Evolutionary conservation across 2,888 invertebrate species (phyloP), one percentile per base, ranked within the genome.

Genomic region (Pycnomerus fuliginosus): DNA sequence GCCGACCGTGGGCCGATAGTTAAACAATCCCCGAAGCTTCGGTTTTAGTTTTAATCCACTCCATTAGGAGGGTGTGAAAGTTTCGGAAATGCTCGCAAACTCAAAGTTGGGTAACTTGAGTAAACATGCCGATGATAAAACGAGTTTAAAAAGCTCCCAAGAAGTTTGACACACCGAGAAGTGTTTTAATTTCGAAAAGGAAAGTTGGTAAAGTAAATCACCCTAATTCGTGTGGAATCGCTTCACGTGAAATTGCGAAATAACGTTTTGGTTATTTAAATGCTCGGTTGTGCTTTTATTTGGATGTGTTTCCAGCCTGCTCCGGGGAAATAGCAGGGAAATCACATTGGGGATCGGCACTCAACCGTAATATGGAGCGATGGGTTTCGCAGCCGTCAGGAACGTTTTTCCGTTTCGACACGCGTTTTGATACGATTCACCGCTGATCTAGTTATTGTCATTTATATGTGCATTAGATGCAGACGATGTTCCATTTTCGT

Each of bases 401-500:
- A 53, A 49, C 54, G 55, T 55, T 62, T 62, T 62, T 60, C 59
- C 60, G 51, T 57, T 50, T 58, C 56, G 52, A 44, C 51, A 60
- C 55, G 49, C 55, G 51, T 53, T 52, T 45, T 48, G 48, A 53
- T 44, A 45, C 52, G 50, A 51, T 52, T 54, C 47, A 46, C 30
- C 48, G 48, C 41, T 39, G 40, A 53, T 52, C 52, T 50, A 39
- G 47, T 50, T 53, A 50, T 48, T 55, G 54, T 51, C 50, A 48
- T 44, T 44, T 48, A 44, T 38, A 38, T 33, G 37, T 37, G 33
- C 38, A 36, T 35, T 20, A 41, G 34, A 39, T 37, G 22, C 10
- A 15, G 37, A 17, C 20, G 27, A n/a, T 29, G 10, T 29, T n/a
- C n/a, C n/a, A n/a, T n/a, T n/a, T n/a, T n/a, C n/a, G n/a, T n/a